Percentiles rank a stretch among this genome's conserved stretches.
These are phyloP conservation scores for Haemorhous mexicanus DNA, from an alignment of 2,113 vertebrate species.

Conservation along the genomic window DNA sequence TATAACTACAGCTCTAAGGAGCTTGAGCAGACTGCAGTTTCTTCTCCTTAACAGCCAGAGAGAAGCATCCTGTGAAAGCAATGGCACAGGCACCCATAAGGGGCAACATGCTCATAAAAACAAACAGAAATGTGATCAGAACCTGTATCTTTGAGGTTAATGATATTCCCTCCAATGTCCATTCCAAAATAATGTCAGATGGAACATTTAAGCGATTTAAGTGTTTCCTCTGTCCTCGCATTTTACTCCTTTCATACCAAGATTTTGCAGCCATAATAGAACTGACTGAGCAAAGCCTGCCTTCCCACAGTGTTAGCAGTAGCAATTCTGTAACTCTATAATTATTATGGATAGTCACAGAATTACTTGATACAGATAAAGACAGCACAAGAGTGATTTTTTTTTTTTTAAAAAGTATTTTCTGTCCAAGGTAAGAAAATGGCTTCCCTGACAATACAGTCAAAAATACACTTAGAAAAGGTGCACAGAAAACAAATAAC, in stretches of 20 bases:
- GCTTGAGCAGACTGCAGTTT: constrained; percentile 33
- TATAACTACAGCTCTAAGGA: constrained; percentile 57
- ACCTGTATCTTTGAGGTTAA: neutral
- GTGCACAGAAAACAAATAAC: neutral
- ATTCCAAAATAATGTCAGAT: neutral
- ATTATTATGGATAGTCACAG: neutral
- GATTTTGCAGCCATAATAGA: neutral
- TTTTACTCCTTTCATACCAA: neutral
- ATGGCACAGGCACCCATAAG: neutral
- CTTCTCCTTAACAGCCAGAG: constrained; percentile 33
- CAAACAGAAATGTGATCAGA: neutral
- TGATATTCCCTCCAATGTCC: neutral
- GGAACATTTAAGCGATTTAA: neutral
- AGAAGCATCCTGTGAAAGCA: neutral
- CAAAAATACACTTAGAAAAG: neutral
- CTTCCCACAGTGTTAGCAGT: neutral
- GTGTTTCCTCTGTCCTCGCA: neutral
- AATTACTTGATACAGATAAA: neutral
- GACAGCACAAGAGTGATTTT: neutral
- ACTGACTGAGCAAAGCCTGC: neutral
- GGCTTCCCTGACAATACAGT: neutral
- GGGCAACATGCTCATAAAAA: neutral
- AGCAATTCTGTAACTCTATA: neutral
- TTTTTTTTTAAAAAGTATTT: neutral
- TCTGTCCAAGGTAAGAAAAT: neutral